Evolutionary conservation across 2,888 invertebrate genomes (phyloP).

Genomic region (Autographa gamma): DNA sequence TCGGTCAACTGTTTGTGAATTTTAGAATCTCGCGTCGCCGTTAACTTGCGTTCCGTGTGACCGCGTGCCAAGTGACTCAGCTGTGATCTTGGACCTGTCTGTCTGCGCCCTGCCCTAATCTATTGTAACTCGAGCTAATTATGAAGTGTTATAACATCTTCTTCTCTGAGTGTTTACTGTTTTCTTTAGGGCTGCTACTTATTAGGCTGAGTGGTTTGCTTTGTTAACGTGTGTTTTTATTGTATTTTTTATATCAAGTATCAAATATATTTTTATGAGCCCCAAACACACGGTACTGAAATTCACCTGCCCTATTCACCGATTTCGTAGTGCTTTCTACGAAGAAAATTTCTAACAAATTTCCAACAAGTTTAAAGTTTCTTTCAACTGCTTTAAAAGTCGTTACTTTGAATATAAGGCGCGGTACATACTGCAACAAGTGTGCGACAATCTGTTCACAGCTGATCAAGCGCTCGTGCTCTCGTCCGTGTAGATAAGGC

Average conservation of each 20-base stretch:
- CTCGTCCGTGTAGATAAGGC: slow-evolving; percentile 50
- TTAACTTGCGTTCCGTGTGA: slow-evolving; percentile 27
- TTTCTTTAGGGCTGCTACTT: background rate
- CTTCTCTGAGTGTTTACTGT: slow-evolving; percentile 3
- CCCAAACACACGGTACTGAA: too few species aligned
- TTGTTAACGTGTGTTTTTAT: background rate
- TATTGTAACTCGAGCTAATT: slow-evolving; percentile 46
- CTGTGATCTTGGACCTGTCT: slow-evolving; percentile 60
- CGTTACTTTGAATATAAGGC: background rate
- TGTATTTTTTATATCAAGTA: background rate
- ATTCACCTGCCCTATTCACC: too few species aligned
- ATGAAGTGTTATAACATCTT: slow-evolving; percentile 29
- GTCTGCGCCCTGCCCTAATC: slow-evolving; percentile 36
- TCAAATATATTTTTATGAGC: background rate
- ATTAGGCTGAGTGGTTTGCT: background rate
- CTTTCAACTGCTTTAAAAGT: background rate
- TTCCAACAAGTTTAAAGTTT: background rate
- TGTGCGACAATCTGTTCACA: slow-evolving; percentile 54
- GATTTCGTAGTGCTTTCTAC: too few species aligned
- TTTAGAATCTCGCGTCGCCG: slow-evolving; percentile 16
- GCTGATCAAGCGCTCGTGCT: slow-evolving; percentile 41
- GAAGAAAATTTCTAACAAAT: background rate
- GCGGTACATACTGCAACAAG: slow-evolving; percentile 46
- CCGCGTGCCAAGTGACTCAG: slow-evolving; percentile 67
- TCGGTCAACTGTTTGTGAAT: background rate